Percentiles rank a stretch among this genome's conserved stretches.
phyloP scores from a whole-genome alignment of 64 coral and sea anemone genomes.

The Pocillopora verrucosa region DNA sequence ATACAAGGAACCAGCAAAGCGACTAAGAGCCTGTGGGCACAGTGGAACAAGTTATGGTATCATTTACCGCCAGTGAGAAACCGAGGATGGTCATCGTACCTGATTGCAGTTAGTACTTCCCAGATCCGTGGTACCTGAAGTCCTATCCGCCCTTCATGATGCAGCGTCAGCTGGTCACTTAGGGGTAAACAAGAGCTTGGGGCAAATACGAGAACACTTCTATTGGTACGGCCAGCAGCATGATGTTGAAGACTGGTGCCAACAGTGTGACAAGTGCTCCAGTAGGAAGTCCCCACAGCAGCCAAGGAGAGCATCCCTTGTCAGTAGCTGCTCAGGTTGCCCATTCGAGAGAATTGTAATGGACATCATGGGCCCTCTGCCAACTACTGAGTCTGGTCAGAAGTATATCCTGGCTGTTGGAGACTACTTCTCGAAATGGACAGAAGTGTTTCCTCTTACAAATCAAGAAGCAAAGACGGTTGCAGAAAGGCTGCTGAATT shows the following conservation, averaged over 20 bases:
- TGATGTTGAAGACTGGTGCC: too few relatives aligned
- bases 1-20: not conserved
- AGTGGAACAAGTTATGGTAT: slow-evolving; percentile 21
- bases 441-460: not conserved
- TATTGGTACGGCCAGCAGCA: not conserved
- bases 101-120: slow-evolving; percentile 6
- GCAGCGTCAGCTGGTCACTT: slow-evolving; percentile 5
- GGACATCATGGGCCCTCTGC: not conserved
- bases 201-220: not conserved
- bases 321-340: not conserved
- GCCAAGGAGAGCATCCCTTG: not conserved
- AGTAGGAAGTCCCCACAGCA: not conserved
- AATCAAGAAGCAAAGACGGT: not conserved
- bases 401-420: not conserved
- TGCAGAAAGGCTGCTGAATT: not conserved
- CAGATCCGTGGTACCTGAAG: not conserved
- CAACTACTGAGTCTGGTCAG: not conserved
- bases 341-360: not conserved
- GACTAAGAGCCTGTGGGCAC: slow-evolving; percentile 19
- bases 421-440: not conserved
- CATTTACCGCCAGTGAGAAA: slow-evolving; percentile 1
- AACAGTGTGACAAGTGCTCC: not conserved
- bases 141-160: slow-evolving; percentile 4
- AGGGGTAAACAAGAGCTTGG: slow-evolving; percentile 5
- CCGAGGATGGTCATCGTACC: not conserved